Conservation (phyloP, 1,140 invertebrate species). For the Orchesella cincta region DNA sequence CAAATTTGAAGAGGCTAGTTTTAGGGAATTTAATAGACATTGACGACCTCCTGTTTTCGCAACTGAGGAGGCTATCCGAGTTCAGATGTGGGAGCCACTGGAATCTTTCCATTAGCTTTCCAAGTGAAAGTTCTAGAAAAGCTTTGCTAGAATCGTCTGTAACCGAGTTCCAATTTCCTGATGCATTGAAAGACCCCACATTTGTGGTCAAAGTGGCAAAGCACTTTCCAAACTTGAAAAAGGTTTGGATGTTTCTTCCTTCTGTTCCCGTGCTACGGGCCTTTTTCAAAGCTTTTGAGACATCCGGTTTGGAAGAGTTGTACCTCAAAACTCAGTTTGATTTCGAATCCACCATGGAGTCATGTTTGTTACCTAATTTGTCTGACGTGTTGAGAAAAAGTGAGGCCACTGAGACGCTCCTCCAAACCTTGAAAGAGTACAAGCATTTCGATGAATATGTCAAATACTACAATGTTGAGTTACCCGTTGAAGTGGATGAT, state of each 20-base stretch:
- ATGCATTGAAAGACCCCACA: slow-evolving; percentile 38
- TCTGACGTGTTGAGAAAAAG: not conserved
- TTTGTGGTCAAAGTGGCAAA: slow-evolving; percentile 29
- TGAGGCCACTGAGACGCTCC: not conserved
- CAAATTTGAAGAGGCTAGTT: slow-evolving; percentile 3
- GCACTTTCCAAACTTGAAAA: slow-evolving; percentile 23
- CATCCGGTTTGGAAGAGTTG: slow-evolving; percentile 32
- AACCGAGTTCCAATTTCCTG: slow-evolving; percentile 41
- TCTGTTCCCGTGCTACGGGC: slow-evolving; percentile 31
- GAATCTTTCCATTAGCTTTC: slow-evolving; percentile 39
- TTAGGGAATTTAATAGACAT: slow-evolving; percentile 43
- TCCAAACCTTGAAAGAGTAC: slow-evolving; percentile 34
- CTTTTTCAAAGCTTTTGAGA: slow-evolving; percentile 39
- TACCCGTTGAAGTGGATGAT: slow-evolving; percentile 33
- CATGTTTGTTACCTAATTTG: slow-evolving; percentile 29
- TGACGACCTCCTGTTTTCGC: slow-evolving; percentile 37
- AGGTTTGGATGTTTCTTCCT: slow-evolving; percentile 39
- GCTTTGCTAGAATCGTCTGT: not conserved
- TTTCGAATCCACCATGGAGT: slow-evolving; percentile 41
- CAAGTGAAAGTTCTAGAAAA: not conserved
- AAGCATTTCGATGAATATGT: slow-evolving; percentile 41
- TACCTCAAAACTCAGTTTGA: slow-evolving; percentile 46
- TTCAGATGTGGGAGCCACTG: slow-evolving; percentile 39
- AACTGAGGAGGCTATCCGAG: slow-evolving; percentile 24
- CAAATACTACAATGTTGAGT: slow-evolving; percentile 42